Conservation (phyloP, 2,797 vertebrate genomes). For the Silurus lanzhouensis region DNA sequence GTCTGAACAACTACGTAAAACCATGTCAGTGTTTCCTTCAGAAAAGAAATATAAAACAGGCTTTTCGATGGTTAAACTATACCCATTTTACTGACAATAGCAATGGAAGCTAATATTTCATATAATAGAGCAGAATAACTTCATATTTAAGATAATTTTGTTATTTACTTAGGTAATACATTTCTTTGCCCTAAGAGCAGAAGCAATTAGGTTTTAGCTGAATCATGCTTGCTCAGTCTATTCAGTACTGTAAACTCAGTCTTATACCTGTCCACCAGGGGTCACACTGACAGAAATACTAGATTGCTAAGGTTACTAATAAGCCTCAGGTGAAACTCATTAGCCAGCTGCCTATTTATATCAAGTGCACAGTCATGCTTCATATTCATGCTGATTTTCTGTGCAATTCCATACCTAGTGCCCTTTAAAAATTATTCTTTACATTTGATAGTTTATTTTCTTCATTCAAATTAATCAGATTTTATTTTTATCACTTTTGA, state of each 20-base stretch:
- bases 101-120: background rate
- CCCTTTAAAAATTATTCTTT: background rate
- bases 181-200: background rate
- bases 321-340: conserved; percentile 14
- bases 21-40: background rate
- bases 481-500: too few relatives aligned
- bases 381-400: background rate
- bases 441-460: background rate
- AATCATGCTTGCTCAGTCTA: background rate
- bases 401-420: background rate
- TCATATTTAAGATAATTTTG: background rate
- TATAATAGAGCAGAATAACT: background rate
- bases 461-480: too few relatives aligned
- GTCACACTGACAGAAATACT: background rate
- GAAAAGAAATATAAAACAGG: background rate
- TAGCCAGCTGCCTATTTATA: background rate
- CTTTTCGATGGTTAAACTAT: background rate
- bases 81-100: background rate
- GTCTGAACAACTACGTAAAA: background rate
- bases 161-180: background rate
- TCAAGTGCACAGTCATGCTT: background rate
- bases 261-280: background rate
- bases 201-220: background rate
- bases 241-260: background rate
- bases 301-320: background rate